Percentiles rank a stretch among this genome's conserved stretches.
These are phyloP conservation scores for Lithophane socia DNA, from an alignment of 2,888 invertebrate species.

Conservation along the genomic window DNA sequence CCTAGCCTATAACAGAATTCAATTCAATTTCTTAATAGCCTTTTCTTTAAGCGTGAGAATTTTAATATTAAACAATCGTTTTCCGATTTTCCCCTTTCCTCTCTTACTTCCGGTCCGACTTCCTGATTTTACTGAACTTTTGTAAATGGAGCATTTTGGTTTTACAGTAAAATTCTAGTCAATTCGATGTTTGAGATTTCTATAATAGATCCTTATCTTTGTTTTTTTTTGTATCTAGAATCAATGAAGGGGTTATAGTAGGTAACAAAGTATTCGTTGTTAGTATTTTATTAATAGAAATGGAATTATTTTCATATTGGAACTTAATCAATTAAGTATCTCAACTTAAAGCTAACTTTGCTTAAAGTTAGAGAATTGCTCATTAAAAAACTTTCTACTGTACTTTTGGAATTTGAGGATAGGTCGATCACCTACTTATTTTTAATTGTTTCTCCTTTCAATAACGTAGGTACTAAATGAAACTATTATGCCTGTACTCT, in stretches of 20 bases:
- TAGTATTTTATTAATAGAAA: not conserved
- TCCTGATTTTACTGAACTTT: constrained; percentile 49
- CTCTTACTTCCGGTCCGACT: constrained; percentile 53
- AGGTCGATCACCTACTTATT: not conserved
- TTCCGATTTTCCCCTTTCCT: constrained; percentile 33
- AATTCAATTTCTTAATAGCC: constrained; percentile 27
- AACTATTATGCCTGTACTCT: not conserved
- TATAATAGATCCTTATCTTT: not conserved
- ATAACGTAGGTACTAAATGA: not conserved
- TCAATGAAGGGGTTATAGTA: not conserved
- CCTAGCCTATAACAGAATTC: constrained; percentile 7
- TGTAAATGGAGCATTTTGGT: constrained; percentile 27
- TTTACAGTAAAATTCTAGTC: constrained; percentile 9
- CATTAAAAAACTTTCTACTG: not conserved
- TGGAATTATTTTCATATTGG: not conserved
- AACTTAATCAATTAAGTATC: not conserved
- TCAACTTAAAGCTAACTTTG: not conserved
- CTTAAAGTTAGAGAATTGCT: not conserved
- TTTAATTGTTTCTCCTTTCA: too few relatives aligned
- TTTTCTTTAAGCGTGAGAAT: constrained; percentile 33
- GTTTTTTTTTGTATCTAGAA: not conserved
- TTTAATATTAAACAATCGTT: constrained; percentile 36
- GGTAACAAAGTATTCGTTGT: not conserved
- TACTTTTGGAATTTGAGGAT: not conserved
- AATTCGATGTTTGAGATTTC: constrained; percentile 5